Evolutionary conservation across 2,113 vertebrate species (phyloP), one percentile per base, ranked within the genome.

Genomic region (Erinaceus europaeus): DNA sequence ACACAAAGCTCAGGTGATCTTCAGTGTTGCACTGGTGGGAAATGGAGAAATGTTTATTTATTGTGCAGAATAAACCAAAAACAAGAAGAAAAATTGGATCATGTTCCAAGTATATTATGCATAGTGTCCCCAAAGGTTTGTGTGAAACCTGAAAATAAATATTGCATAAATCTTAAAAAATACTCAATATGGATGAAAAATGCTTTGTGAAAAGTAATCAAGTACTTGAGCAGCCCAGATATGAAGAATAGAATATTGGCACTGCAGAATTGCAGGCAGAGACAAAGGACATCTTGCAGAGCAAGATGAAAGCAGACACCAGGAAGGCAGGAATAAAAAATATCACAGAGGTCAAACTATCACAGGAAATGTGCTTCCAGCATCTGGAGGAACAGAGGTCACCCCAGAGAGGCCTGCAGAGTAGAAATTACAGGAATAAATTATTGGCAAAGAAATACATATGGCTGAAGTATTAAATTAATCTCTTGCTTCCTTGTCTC

Each of bases 401-500:
- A 78, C 38, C 38, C 29, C 42, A 69, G 88, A 94, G 83, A 94
- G 91, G 88, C 73, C 88, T 92, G 82, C 53, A 93, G 73, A 89
- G 34, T 80, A 94, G 81, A 94, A 95, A 93, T 91, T 92, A 61
- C 89, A 94, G 95, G 94, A 90, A 92, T 94, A 96, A 96, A 90
- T 91, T 96, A 96, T 95, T 64, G 90, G 94, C 83, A 93, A 93
- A 94, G 92, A 96, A 95, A 93, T 87, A 94, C 93, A 91, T 94
- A 94, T 80, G 83, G 78, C 92, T 94, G 78, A 93, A 90, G 92
- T 94, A 95, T 77, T 78, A 96, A 95, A 96, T 95, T 95, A 95
- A 96, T 97, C 95, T 91, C 50, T 83, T 91, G 62, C 82, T 91
- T 96, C 73, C 84, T 89, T 91, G 89, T 94, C 93, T 95, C 93